These are phyloP conservation scores for Zaprionus taronus DNA, from an alignment of 1,140 invertebrate genomes.

Conservation along the genomic window DNA sequence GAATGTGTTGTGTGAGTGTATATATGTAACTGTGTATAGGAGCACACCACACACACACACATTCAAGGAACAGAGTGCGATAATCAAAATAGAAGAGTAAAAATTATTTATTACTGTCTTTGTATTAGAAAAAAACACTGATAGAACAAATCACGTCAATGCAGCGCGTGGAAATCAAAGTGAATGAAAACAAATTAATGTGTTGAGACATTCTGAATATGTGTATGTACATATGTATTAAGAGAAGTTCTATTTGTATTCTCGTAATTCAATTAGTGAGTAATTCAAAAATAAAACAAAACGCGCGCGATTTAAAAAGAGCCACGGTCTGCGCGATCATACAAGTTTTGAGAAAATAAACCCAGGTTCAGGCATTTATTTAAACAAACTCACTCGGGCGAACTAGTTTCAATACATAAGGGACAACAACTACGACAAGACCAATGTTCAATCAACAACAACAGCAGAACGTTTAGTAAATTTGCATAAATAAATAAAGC, in stretches of 20 bases:
- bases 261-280: slow-evolving; percentile 52
- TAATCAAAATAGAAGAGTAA: slow-evolving; percentile 71
- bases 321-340: slow-evolving; percentile 17
- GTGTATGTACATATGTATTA: neutral
- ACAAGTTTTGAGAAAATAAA: slow-evolving; percentile 29
- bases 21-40: slow-evolving; percentile 18
- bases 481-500: slow-evolving; percentile 79
- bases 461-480: slow-evolving; percentile 27
- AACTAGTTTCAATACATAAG: slow-evolving; percentile 64
- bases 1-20: slow-evolving; percentile 17
- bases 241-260: slow-evolving; percentile 22
- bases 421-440: slow-evolving; percentile 17
- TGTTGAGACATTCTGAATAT: slow-evolving; percentile 9
- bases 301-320: slow-evolving; percentile 19
- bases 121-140: slow-evolving; percentile 14
- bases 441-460: slow-evolving; percentile 35
- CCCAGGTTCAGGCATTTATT: slow-evolving; percentile 47
- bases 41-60: slow-evolving; percentile 11
- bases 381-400: slow-evolving; percentile 50
- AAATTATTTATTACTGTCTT: slow-evolving; percentile 30
- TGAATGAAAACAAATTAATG: slow-evolving; percentile 28
- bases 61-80: slow-evolving; percentile 50
- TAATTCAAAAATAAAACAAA: slow-evolving; percentile 43
- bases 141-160: slow-evolving; percentile 35
- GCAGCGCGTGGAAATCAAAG: slow-evolving; percentile 39